A percentile compares a stretch with the other conserved stretches of the same genome.
Evolutionary conservation across 1,140 invertebrate genomes (phyloP).

Genomic region (Copidosoma floridanum): DNA sequence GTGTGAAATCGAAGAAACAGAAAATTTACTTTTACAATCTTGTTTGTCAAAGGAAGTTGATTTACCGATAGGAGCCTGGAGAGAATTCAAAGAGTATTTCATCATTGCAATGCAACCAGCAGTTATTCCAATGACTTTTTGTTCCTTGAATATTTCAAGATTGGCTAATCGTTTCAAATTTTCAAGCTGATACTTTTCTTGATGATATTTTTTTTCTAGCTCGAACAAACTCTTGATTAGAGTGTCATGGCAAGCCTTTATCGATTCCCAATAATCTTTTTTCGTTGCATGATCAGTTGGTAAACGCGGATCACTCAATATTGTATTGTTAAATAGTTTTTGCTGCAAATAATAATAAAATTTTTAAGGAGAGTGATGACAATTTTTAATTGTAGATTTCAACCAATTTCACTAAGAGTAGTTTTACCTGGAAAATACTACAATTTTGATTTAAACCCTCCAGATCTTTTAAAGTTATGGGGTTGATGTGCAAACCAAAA

Average conservation of each 20-base stretch:
- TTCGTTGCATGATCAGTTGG: not conserved
- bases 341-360: conserved; percentile 7
- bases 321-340: not conserved
- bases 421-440: too few relatives aligned
- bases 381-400: too few relatives aligned
- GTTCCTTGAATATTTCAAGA: not conserved
- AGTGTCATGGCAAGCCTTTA: not conserved
- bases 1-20: not conserved
- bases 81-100: not conserved
- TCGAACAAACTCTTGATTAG: not conserved
- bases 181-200: not conserved
- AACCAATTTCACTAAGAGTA: too few relatives aligned
- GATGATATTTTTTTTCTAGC: not conserved
- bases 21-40: too few relatives aligned
- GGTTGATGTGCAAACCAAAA: too few relatives aligned
- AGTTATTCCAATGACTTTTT: conserved; percentile 1
- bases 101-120: not conserved
- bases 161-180: not conserved
- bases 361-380: too few relatives aligned
- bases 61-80: conserved; percentile 2
- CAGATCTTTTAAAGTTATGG: too few relatives aligned
- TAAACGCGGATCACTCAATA: not conserved
- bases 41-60: too few relatives aligned
- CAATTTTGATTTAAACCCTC: too few relatives aligned
- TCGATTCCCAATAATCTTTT: not conserved